phyloP scores from a whole-genome alignment of 23 tunicate species.

The Trididemnum miniatum region DNA sequence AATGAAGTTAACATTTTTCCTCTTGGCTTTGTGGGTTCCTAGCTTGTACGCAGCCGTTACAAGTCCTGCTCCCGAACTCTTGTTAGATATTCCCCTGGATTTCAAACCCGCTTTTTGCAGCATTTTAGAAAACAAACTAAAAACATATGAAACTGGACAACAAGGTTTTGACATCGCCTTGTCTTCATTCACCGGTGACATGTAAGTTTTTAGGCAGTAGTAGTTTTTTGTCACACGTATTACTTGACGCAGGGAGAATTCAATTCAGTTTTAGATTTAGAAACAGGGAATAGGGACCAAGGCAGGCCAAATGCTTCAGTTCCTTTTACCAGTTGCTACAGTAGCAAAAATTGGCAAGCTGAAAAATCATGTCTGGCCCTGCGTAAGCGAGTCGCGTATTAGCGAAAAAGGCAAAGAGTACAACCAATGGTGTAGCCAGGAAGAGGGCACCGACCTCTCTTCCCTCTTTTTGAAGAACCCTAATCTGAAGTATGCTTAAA shows the following conservation, averaged over 20 bases:
- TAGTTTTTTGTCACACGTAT: too few relatives aligned
- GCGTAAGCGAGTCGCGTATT: too few relatives aligned
- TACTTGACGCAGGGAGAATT: background rate
- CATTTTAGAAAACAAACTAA: slow-evolving; percentile 28
- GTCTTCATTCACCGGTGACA: slow-evolving; percentile 56
- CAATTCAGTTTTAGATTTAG: too few relatives aligned
- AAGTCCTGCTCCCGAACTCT: slow-evolving; percentile 25
- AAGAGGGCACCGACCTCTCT: too few relatives aligned
- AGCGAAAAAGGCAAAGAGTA: background rate
- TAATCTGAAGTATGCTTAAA: too few relatives aligned
- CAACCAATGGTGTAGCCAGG: background rate
- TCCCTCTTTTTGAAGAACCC: too few relatives aligned
- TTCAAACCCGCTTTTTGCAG: slow-evolving; percentile 62
- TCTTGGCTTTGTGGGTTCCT: background rate
- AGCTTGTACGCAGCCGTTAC: background rate
- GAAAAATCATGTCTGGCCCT: too few relatives aligned
- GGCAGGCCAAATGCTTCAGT: too few relatives aligned
- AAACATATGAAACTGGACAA: background rate
- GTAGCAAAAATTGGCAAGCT: too few relatives aligned
- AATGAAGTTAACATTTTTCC: background rate
- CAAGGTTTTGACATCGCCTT: slow-evolving; percentile 39
- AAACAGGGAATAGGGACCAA: too few relatives aligned
- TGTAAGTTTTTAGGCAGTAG: slow-evolving; percentile 34
- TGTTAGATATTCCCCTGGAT: slow-evolving; percentile 38
- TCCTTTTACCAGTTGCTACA: too few relatives aligned